phyloP scores from a whole-genome alignment of 2,113 vertebrate genomes.

The Maccullochella peelii region DNA sequence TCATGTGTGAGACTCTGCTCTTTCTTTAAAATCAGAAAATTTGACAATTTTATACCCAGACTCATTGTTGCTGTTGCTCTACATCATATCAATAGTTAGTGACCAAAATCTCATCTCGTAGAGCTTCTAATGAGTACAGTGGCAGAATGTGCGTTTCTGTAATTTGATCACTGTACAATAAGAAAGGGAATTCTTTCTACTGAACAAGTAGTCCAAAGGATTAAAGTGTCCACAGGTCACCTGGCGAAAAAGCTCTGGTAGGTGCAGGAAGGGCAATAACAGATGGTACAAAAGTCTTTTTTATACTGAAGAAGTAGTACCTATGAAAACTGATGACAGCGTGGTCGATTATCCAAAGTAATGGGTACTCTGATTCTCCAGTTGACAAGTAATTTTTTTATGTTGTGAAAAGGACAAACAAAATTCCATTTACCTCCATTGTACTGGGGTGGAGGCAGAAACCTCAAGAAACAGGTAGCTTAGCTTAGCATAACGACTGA shows the following conservation, averaged over 20 bases:
- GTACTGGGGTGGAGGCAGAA: not conserved
- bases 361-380: not conserved
- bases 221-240: not conserved
- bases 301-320: not conserved
- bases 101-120: not conserved
- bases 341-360: not conserved
- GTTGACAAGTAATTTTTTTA: not conserved
- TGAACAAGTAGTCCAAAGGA: not conserved
- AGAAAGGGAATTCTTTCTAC: not conserved
- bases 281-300: not conserved
- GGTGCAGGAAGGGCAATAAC: not conserved
- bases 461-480: no score
- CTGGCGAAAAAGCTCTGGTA: not conserved
- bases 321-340: not conserved
- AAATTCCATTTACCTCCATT: not conserved
- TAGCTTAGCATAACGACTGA: not conserved
- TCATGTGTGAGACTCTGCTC: conserved; percentile 8
- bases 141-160: not conserved
- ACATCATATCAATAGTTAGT: not conserved
- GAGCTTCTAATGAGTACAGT: not conserved
- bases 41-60: not conserved
- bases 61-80: not conserved
- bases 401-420: not conserved
- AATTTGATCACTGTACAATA: not conserved
- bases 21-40: not conserved